Percentiles rank a stretch among this genome's conserved stretches.
Conservation (phyloP, 2,113 vertebrate genomes). For the Caretta caretta region DNA sequence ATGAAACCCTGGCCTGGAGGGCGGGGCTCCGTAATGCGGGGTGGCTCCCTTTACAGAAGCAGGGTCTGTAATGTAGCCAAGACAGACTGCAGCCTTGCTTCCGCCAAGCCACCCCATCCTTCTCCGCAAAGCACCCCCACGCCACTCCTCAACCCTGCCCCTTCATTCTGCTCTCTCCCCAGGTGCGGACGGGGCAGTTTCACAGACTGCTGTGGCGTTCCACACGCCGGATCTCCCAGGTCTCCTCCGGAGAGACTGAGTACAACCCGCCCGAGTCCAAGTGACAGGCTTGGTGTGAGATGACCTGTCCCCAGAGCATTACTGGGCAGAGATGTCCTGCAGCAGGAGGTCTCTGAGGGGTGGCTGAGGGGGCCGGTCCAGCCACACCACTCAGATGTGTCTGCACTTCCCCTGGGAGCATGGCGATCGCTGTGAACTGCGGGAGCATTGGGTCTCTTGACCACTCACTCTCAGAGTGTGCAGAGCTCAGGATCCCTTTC, state of each 20-base stretch:
- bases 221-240: slow-evolving; percentile 91
- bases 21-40: too few relatives aligned
- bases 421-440: background rate
- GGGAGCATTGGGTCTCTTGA: fast-evolving
- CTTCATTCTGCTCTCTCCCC: background rate
- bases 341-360: background rate
- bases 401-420: background rate
- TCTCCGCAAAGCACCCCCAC: background rate
- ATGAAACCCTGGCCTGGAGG: background rate
- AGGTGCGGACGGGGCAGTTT: slow-evolving; percentile 92
- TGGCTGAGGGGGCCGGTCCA: background rate
- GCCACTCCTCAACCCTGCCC: background rate
- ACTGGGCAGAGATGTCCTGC: background rate
- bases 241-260: slow-evolving; percentile 93
- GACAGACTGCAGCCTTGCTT: background rate
- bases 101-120: background rate
- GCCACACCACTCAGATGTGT: background rate
- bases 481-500: background rate
- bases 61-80: background rate
- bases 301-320: background rate
- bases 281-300: background rate
- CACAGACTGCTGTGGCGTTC: slow-evolving; percentile 90
- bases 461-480: background rate
- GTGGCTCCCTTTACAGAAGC: too few relatives aligned
- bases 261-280: slow-evolving; percentile 84